Evolutionary conservation across 2,797 vertebrate genomes (phyloP), one percentile per base, ranked within the genome.

Genomic region (Monodelphis domestica): DNA sequence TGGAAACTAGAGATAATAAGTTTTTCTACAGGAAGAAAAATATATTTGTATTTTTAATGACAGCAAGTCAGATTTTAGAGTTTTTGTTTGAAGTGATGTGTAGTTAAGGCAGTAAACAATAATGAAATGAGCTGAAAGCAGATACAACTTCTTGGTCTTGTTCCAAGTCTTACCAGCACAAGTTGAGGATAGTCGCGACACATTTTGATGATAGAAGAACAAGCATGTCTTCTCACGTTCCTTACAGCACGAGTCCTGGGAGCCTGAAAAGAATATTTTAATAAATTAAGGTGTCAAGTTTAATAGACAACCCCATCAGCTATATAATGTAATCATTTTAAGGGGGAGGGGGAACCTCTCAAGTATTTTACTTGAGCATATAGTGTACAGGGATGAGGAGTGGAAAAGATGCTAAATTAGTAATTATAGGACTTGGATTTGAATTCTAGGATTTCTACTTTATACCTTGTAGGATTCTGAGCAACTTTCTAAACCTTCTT

Each of bases 171-270:
- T 97, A 99, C 99, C 99, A 99, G 96, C 78, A 99, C 98, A 84
- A 99, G 98, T 10, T 99, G 98, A 29, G 99, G 98, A 96, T 99
- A 99, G 98, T 99, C 99, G 14, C 99, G 98, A 96, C 99, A 99
- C 97, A 99, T 99, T 98, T 99, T 99, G 95, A 99, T 99, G 97
- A 99, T 99, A 54, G 99, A 99, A 7, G 99, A 99, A 96, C 99
- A 99, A 0, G 99, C 99, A 1, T 99, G 99, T 92, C 99, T 99
- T 97, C 99, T 98, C 94, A 99, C 99, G 53, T 99, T 99, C 97
- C 99, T 99, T 89, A 99, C 99, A 53, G 99, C 98, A 95, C 99
- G 98, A 17, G 99, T 99, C 97, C 99, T 98, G 91, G 99, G 99
- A 53, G 98, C 99, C 99, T 99, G 97, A 63, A 94, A 94, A 97